Evolutionary conservation across 2,113 vertebrate genomes (phyloP).

Genomic region (Ammodytes marinus): DNA sequence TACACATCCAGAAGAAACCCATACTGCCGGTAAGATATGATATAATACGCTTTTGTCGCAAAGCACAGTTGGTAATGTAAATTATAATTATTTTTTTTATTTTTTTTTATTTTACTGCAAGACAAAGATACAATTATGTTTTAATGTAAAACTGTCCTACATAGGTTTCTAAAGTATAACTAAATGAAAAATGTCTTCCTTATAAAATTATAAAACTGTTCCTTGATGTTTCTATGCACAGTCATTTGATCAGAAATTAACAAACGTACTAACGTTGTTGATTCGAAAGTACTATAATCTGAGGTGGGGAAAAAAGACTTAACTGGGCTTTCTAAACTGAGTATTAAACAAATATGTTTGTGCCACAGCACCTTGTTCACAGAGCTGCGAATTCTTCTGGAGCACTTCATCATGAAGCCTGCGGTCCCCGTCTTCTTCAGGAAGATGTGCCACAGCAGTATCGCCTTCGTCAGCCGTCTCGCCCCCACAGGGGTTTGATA

Average conservation of each 20-base stretch:
- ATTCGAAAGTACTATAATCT: neutral
- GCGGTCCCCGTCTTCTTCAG: conserved; percentile 94
- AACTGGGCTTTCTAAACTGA: neutral
- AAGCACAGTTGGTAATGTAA: neutral
- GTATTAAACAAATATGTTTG: conserved; percentile 12
- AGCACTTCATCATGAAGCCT: conserved; percentile 98
- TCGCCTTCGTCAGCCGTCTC: conserved; percentile 96
- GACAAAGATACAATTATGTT: neutral
- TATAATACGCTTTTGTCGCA: neutral
- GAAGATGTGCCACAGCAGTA: conserved; percentile 95
- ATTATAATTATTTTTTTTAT: neutral
- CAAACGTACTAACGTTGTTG: neutral
- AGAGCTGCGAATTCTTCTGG: conserved; percentile 94
- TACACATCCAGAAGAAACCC: conserved; percentile 98
- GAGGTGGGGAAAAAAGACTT: neutral
- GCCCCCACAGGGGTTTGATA: conserved; percentile 93
- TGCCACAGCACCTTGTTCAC: conserved; percentile 92
- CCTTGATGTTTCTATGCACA: neutral
- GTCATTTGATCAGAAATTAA: neutral
- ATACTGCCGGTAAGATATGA: conserved; percentile 92
- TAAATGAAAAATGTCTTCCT: neutral
- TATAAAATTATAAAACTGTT: neutral
- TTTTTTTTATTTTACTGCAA: neutral
- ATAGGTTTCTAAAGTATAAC: neutral
- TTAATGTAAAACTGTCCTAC: neutral